Conservation (phyloP, 2,113 vertebrate species). For the Crotalus viridis region DNA sequence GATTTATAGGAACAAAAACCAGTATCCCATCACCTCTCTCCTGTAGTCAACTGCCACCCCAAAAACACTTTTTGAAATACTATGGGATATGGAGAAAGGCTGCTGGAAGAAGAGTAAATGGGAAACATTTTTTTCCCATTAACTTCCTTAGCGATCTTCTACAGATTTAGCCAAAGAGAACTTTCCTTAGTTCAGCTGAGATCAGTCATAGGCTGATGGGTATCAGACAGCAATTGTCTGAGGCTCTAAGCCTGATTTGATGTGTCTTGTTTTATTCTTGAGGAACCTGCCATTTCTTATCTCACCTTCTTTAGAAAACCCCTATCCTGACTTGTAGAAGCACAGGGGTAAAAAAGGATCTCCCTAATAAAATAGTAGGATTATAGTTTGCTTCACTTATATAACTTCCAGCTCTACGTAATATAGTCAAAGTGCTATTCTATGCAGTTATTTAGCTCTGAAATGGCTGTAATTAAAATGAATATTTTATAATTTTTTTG, state of each 20-base stretch:
- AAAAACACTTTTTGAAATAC: background rate
- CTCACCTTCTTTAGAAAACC: background rate
- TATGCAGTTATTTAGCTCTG: rapidly evolving
- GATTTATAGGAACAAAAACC: background rate
- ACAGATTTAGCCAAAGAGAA: background rate
- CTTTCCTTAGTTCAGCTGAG: background rate
- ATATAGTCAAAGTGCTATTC: background rate
- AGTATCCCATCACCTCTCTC: background rate
- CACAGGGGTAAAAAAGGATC: background rate
- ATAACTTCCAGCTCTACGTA: background rate
- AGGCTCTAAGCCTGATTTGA: background rate
- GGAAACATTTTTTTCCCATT: background rate
- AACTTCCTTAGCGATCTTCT: background rate
- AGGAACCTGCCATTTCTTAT: background rate
- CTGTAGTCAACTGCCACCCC: background rate
- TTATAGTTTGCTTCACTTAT: background rate
- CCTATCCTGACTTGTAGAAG: background rate
- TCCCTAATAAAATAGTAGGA: background rate
- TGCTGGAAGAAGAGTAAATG: background rate
- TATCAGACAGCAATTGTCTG: background rate
- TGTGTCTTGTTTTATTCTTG: background rate
- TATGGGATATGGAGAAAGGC: background rate
- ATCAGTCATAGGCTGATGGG: background rate
- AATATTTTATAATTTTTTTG: background rate
- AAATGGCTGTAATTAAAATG: background rate